Percentiles rank a stretch among this genome's conserved stretches.
Evolutionary conservation across 23 tunicate genomes (phyloP).

Genomic region (Oikopleura dioica): DNA sequence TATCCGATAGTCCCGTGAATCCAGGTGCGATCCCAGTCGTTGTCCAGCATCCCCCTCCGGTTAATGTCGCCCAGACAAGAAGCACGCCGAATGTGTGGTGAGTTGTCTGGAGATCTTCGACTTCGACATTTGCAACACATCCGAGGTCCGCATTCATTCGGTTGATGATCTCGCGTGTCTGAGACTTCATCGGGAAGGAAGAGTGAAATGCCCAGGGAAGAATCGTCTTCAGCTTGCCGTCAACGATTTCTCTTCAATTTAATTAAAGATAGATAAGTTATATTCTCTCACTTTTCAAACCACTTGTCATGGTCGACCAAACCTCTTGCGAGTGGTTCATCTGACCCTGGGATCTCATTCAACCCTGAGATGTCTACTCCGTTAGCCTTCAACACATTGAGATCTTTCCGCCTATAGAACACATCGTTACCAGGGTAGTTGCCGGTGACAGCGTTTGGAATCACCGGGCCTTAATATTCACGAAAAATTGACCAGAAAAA

Average conservation of each 20-base stretch:
- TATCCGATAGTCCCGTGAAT: not conserved
- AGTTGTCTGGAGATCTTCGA: not conserved
- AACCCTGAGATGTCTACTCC: too few species aligned
- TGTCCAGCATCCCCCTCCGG: not conserved
- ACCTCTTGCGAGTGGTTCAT: not conserved
- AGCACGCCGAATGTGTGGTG: not conserved
- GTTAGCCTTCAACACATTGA: too few species aligned
- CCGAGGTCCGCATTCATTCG: constrained; percentile 6
- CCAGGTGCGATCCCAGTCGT: constrained; percentile 1
- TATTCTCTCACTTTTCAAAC: too few species aligned
- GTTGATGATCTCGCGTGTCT: not conserved
- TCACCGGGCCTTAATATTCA: too few species aligned
- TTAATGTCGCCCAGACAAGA: not conserved
- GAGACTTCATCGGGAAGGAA: not conserved
- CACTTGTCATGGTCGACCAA: not conserved
- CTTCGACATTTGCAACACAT: not conserved
- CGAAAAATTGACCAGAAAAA: too few species aligned
- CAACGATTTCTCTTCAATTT: not conserved
- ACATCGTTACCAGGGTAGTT: too few species aligned
- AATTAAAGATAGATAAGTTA: too few species aligned
- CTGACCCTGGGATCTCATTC: too few species aligned
- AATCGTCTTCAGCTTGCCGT: not conserved
- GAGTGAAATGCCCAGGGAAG: not conserved
- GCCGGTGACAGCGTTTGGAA: too few species aligned
- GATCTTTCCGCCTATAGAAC: too few species aligned